Evolutionary conservation across 2,888 invertebrate genomes (phyloP), one percentile per base, ranked within the genome.

Genomic region (Lepidocyrtoides sp.): DNA sequence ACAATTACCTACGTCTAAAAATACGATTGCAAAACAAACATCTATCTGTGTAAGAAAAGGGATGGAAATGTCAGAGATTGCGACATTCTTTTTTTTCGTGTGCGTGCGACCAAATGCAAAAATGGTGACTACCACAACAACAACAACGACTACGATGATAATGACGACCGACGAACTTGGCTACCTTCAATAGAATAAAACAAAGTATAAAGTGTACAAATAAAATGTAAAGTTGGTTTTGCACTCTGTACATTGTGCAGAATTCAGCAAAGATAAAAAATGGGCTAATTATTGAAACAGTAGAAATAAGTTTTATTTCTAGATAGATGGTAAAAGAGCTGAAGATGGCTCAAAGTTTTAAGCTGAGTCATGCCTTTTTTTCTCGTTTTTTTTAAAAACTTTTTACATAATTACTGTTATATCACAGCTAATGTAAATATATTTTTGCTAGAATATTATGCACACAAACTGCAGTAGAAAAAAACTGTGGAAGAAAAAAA

Each of bases 41-140:
- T 72, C n/a, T n/a, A n/a, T n/a, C n/a, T n/a, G 4, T 72, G 72
- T 17, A 72, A 36, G 17, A 36, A 41, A 87, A 79, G 66, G 66
- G 66, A 79, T 87, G 77, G 87, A 87, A 87, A 87, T 79, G 87
- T 79, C 79, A 79, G 36, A 44, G 36, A 36, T 87, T 87, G 66
- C 87, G 77, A 87, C 79, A 87, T 79, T 87, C 87, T 79, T 77
- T 75, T 63, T 79, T 77, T 77, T 29, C 29, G 51, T 48, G 79
- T 66, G 87, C 48, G 63, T 83, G 66, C 17, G 83, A 66, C 81
- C 51, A 77, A 48, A 51, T 14, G 48, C 51, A 54, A 54, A 48
- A 54, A 54, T 29, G 26, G 20, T n/a, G 51, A 54, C 51, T n/a
- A 17, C n/a, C 17, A 48, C 48, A 10, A n/a, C 26, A 20, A 29